Evolutionary conservation across 2,797 vertebrate species (phyloP).

Genomic region (Spinibarbus caldwelli): DNA sequence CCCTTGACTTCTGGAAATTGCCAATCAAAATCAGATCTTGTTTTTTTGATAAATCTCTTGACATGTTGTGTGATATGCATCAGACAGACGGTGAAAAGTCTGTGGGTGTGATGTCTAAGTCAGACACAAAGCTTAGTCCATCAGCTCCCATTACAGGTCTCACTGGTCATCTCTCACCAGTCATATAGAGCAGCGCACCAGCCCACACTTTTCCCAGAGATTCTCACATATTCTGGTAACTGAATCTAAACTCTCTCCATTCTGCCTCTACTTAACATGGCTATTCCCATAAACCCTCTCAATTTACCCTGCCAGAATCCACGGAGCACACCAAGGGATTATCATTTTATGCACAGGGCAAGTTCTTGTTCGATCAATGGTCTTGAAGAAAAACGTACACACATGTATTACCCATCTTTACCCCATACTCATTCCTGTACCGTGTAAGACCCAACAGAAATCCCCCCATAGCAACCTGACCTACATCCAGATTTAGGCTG

Average conservation of each 20-base stretch:
- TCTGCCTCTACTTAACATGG: constrained; percentile 21
- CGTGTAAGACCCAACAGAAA: not conserved
- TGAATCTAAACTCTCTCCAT: constrained; percentile 15
- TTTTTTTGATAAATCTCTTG: not conserved
- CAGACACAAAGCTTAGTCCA: constrained; percentile 4
- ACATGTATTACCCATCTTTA: not conserved
- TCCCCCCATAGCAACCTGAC: constrained; percentile 55
- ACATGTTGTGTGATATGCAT: constrained; percentile 4
- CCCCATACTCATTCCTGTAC: not conserved
- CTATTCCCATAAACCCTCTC: not conserved
- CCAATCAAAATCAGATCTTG: not conserved
- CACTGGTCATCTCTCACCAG: constrained; percentile 48
- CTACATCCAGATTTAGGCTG: constrained; percentile 61
- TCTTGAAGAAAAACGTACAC: constrained; percentile 1
- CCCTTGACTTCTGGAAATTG: not conserved
- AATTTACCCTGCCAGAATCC: not conserved
- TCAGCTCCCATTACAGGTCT: constrained; percentile 51
- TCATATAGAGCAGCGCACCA: constrained; percentile 62
- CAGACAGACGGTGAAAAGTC: not conserved
- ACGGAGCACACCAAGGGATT: not conserved
- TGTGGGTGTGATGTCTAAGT: constrained; percentile 44
- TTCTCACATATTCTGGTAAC: constrained; percentile 61
- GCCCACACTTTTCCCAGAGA: constrained; percentile 72
- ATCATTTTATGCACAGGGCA: not conserved
- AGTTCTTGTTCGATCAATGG: not conserved